phyloP scores from a whole-genome alignment of 2,113 vertebrate species.

The Mixornis gularis region DNA sequence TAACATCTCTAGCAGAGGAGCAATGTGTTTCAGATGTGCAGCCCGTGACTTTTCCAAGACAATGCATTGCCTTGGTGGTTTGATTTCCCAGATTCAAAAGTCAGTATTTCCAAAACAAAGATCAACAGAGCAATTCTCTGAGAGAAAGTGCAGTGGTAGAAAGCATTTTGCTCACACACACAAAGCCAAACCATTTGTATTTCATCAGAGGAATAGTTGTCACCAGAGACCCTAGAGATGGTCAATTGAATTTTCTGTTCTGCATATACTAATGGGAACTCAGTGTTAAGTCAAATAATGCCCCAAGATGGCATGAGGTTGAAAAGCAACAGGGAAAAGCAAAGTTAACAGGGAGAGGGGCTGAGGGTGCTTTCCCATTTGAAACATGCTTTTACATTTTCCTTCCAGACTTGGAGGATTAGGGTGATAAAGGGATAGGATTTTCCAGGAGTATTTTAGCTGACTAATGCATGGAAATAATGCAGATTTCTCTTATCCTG shows the following conservation, averaged over 20 bases:
- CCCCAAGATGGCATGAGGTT: background rate
- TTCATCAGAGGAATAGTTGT: background rate
- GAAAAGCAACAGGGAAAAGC: background rate
- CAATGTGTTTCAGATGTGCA: background rate
- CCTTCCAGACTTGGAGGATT: slow-evolving; percentile 17
- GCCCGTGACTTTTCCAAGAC: background rate
- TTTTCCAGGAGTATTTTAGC: slow-evolving; percentile 6
- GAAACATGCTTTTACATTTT: background rate
- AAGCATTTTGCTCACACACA: background rate
- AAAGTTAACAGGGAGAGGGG: background rate
- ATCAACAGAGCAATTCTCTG: background rate
- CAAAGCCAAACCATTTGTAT: background rate
- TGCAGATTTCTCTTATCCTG: background rate
- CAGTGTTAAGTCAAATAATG: background rate
- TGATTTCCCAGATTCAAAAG: background rate
- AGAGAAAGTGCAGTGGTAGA: background rate
- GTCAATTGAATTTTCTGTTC: slow-evolving; percentile 8
- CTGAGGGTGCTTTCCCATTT: background rate
- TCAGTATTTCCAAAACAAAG: slow-evolving; percentile 4
- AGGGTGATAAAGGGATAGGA: slow-evolving; percentile 28
- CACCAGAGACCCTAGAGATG: background rate
- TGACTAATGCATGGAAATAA: slow-evolving; percentile 1
- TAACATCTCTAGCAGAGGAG: background rate
- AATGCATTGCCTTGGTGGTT: background rate
- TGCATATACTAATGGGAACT: background rate